These are phyloP conservation scores for Illadopsis cleaveri DNA, from an alignment of 2,113 vertebrate species.

Conservation along the genomic window DNA sequence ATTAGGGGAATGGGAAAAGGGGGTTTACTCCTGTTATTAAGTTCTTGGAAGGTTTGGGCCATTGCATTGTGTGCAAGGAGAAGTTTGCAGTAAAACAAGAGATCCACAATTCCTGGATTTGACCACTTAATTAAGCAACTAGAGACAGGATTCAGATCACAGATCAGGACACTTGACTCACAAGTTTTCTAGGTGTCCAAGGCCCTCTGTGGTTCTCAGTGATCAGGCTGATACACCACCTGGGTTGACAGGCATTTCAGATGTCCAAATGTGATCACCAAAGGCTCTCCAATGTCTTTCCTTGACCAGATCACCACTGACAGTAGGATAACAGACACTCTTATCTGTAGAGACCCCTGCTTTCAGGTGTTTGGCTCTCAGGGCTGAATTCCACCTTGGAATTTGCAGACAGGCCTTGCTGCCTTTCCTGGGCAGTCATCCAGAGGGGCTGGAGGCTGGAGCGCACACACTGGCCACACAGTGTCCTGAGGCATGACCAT, in stretches of 20 bases:
- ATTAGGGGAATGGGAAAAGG: not conserved
- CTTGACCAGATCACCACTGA: not conserved
- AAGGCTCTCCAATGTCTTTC: not conserved
- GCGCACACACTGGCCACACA: fast-evolving
- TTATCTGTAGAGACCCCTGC: not conserved
- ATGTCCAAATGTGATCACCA: not conserved
- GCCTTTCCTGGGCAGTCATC: not conserved
- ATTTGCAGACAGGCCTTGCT: not conserved
- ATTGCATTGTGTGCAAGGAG: not conserved
- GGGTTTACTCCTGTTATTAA: not conserved
- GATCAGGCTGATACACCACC: not conserved
- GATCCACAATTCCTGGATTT: not conserved
- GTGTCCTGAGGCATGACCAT: not conserved
- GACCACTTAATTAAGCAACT: not conserved
- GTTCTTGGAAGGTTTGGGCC: not conserved
- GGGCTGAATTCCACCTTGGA: not conserved
- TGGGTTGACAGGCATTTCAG: fast-evolving
- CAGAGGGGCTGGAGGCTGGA: not conserved
- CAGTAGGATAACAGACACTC: not conserved
- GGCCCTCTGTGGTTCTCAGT: no score
- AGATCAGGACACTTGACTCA: not conserved
- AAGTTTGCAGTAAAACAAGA: not conserved
- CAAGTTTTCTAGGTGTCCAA: not conserved
- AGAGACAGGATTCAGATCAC: not conserved
- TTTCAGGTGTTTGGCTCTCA: not conserved